Conservation (phyloP, 2,797 vertebrate genomes). For the Sitta carolinensis region DNA sequence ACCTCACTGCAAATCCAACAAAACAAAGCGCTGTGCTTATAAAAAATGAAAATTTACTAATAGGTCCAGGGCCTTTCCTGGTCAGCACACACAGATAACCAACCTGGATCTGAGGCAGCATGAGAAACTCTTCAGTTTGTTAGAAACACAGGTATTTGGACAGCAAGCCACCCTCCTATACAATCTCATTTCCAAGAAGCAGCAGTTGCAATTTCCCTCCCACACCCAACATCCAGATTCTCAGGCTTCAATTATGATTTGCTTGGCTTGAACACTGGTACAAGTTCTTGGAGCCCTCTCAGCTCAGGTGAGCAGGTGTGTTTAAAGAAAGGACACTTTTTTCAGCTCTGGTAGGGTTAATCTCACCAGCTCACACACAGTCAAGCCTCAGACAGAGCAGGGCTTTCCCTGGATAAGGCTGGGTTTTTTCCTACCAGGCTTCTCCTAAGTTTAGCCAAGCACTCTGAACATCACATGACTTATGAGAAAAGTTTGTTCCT, state of each 20-base stretch:
- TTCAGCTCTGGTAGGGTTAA: neutral
- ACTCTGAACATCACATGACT: neutral
- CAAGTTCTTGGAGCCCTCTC: neutral
- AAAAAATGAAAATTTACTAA: neutral
- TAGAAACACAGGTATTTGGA: neutral
- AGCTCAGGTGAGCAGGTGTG: neutral
- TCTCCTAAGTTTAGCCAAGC: neutral
- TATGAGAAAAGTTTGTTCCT: neutral
- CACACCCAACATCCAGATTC: neutral
- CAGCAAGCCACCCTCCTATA: neutral
- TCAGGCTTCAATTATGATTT: neutral
- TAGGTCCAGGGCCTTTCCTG: neutral
- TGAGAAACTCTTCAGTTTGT: neutral
- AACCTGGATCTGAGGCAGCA: neutral
- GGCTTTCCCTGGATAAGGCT: neutral
- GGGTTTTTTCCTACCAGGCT: neutral
- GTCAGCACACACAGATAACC: neutral
- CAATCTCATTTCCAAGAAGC: neutral
- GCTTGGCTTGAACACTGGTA: neutral
- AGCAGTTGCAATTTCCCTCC: neutral
- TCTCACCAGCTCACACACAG: neutral
- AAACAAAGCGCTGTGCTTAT: neutral
- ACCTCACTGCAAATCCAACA: neutral
- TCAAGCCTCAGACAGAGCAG: neutral
- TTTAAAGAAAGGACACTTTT: neutral